These are phyloP conservation scores for Octopus sinensis DNA, from an alignment of 1,140 invertebrate genomes.

Conservation along the genomic window DNA sequence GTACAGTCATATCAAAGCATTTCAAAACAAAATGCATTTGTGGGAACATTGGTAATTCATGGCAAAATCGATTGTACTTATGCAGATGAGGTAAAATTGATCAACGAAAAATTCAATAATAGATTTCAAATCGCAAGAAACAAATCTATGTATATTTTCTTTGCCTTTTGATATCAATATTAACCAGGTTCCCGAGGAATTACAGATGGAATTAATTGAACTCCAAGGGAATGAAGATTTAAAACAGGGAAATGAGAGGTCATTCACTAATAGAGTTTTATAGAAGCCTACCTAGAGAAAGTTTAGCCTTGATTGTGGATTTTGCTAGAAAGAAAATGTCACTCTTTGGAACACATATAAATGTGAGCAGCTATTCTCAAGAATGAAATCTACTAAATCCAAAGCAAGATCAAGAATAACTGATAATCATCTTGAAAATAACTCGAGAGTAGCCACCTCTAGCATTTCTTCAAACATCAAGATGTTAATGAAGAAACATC, in stretches of 20 bases:
- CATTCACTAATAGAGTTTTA: neutral
- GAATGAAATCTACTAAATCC: neutral
- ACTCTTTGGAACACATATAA: neutral
- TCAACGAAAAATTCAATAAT: neutral
- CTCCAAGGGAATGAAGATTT: conserved; percentile 1
- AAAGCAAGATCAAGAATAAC: conserved; percentile 2
- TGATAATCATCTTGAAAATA: conserved; percentile 1
- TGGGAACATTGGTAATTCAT: neutral
- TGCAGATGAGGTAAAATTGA: neutral
- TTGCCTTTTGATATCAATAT: neutral
- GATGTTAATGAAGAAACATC: neutral
- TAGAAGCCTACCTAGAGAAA: neutral
- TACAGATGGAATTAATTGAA: neutral
- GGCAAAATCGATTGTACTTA: neutral
- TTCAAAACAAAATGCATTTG: neutral
- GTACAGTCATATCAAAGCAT: neutral
- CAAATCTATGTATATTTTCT: neutral
- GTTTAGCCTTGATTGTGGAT: neutral
- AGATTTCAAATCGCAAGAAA: conserved; percentile 1
- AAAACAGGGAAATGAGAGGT: neutral
- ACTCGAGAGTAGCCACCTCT: neutral
- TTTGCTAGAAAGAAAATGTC: neutral
- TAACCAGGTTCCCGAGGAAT: neutral
- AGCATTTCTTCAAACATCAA: conserved; percentile 3
- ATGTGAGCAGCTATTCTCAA: conserved; percentile 1